Evolutionary conservation across 2,888 invertebrate genomes (phyloP).

Genomic region (Reticulitermes lucifugus): DNA sequence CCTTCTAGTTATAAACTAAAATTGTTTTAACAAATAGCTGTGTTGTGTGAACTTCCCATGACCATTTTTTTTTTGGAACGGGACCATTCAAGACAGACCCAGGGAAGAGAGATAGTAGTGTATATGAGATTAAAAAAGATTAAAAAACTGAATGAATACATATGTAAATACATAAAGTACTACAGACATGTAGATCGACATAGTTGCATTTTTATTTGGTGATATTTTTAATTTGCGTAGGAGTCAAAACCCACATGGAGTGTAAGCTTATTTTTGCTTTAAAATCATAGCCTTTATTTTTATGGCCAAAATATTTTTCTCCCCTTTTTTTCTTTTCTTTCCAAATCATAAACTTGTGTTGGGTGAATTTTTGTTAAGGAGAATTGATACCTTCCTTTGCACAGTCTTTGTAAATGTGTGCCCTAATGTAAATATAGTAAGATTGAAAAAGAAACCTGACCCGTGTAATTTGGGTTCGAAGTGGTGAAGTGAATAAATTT

Average conservation of each 20-base stretch:
- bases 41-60: constrained; percentile 26
- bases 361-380: not conserved
- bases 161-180: constrained; percentile 12
- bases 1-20: not conserved
- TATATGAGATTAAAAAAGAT: not conserved
- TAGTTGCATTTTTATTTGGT: constrained; percentile 21
- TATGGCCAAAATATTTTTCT: not conserved
- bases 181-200: constrained; percentile 2
- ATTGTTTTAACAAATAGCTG: not conserved
- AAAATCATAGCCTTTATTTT: constrained; percentile 23
- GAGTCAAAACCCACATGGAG: not conserved
- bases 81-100: constrained; percentile 28
- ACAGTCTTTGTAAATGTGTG: constrained; percentile 30
- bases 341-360: constrained; percentile 15
- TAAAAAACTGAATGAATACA: not conserved
- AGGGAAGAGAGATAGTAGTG: not conserved
- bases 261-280: constrained; percentile 25
- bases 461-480: not conserved
- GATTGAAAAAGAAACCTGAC: constrained; percentile 18
- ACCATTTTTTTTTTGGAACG: not conserved
- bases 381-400: constrained; percentile 24
- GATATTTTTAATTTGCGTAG: not conserved
- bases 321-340: not conserved
- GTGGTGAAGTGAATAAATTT: constrained; percentile 5
- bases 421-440: constrained; percentile 27